phyloP scores from a whole-genome alignment of 1,140 invertebrate species.

The Chironomus tepperi region DNA sequence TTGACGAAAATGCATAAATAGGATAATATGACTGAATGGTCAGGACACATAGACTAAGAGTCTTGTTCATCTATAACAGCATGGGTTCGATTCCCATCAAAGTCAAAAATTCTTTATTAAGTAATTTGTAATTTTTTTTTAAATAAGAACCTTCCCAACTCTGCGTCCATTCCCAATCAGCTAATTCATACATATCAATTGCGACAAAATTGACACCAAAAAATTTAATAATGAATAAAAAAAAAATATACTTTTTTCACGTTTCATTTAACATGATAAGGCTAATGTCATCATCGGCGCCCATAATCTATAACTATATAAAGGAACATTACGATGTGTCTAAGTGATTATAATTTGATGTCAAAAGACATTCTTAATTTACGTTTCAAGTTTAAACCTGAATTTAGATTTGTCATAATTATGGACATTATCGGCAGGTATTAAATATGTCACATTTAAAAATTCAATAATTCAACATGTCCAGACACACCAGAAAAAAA shows the following conservation, averaged over 20 bases:
- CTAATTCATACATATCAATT: background rate
- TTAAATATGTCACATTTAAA: background rate
- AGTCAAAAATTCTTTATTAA: no score
- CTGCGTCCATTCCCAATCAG: no score
- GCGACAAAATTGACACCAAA: background rate
- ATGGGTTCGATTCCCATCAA: no score
- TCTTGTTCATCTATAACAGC: no score
- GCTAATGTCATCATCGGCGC: background rate
- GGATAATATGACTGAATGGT: no score
- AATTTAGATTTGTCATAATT: background rate
- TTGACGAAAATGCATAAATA: no score
- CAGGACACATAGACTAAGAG: no score
- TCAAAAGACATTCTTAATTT: background rate
- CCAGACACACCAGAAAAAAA: background rate
- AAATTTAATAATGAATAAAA: background rate
- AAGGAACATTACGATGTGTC: background rate
- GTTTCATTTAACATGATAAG: background rate
- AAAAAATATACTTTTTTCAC: no score
- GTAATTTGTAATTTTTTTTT: no score
- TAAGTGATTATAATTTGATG: background rate
- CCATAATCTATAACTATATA: background rate
- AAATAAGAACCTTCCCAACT: background rate
- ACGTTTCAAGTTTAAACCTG: background rate
- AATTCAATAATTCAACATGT: background rate
- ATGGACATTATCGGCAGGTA: background rate